Conservation (phyloP, 2,888 invertebrate species). For the Nipponacmea schrenckii region DNA sequence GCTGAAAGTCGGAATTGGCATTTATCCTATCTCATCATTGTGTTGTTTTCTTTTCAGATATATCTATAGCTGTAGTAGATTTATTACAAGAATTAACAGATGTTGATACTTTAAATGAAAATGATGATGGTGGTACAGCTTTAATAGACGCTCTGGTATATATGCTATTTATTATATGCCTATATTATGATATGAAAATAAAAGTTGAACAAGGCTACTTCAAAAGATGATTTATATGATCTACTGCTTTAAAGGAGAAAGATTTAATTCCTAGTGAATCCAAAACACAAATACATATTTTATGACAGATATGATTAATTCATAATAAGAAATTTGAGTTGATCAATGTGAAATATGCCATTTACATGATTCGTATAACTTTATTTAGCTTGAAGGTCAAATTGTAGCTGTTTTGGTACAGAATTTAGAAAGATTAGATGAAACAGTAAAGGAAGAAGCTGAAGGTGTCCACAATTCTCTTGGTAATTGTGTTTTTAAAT, state of each 20-base stretch:
- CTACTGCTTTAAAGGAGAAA: too few species aligned
- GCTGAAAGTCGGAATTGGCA: too few species aligned
- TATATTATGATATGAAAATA: too few species aligned
- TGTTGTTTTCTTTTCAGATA: constrained; percentile 61
- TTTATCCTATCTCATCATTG: too few species aligned
- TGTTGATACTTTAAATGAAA: constrained; percentile 93
- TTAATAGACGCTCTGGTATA: constrained; percentile 82
- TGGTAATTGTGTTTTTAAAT: constrained; percentile 70
- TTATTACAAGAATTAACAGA: constrained; percentile 90
- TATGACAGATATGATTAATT: too few species aligned
- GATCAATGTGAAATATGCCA: too few species aligned
- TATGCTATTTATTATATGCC: too few species aligned
- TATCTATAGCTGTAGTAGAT: constrained; percentile 82
- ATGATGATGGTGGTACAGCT: constrained; percentile 88
- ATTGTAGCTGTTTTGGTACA: constrained; percentile 89
- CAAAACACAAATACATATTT: too few species aligned
- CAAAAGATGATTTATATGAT: too few species aligned
- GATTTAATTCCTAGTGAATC: too few species aligned
- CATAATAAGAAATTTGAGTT: too few species aligned
- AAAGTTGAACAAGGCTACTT: too few species aligned
- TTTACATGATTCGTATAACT: not conserved
- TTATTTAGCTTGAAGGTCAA: constrained; percentile 83
- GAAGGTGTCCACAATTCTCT: constrained; percentile 96
- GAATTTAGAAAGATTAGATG: constrained; percentile 92
- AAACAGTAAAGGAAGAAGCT: constrained; percentile 89